These are phyloP conservation scores for Sinocyclocheilus grahami DNA, from an alignment of 2,113 vertebrate species.

Conservation along the genomic window DNA sequence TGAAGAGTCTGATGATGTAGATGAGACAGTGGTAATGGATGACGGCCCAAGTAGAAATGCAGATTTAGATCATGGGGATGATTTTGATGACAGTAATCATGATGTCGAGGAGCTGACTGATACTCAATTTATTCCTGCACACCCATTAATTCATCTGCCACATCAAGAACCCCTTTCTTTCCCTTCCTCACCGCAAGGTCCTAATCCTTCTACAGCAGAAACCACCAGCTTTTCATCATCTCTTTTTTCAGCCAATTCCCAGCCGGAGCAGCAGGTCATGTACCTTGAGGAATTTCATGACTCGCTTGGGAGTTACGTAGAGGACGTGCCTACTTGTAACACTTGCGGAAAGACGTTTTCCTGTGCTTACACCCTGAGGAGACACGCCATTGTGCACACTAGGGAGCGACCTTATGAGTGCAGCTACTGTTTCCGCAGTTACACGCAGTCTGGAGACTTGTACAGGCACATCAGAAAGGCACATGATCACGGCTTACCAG, in stretches of 20 bases:
- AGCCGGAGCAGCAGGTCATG: slow-evolving; percentile 71
- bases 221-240: slow-evolving; percentile 15
- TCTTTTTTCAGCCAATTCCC: slow-evolving; percentile 52
- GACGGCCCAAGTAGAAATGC: slow-evolving; percentile 56
- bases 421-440: slow-evolving; percentile 90
- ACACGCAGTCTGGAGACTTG: slow-evolving; percentile 92
- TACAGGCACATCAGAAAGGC: slow-evolving; percentile 93
- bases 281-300: slow-evolving; percentile 86
- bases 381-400: slow-evolving; percentile 92
- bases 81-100: slow-evolving; percentile 70
- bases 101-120: slow-evolving; percentile 68
- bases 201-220: slow-evolving; percentile 70
- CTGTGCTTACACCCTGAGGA: slow-evolving; percentile 87
- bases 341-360: slow-evolving; percentile 95
- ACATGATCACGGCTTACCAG: slow-evolving; percentile 80
- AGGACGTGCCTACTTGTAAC: slow-evolving; percentile 89
- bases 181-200: slow-evolving; percentile 66
- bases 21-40: slow-evolving; percentile 51
- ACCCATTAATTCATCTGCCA: slow-evolving; percentile 67
- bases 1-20: slow-evolving; percentile 78
- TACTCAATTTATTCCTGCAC: slow-evolving; percentile 72
- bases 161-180: slow-evolving; percentile 69
- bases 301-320: slow-evolving; percentile 80
- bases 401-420: slow-evolving; percentile 90
- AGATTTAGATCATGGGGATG: slow-evolving; percentile 66